A percentile compares a stretch with the other conserved stretches of the same genome.
These are phyloP conservation scores for Danio choprae DNA, from an alignment of 2,797 vertebrate genomes.

Conservation along the genomic window DNA sequence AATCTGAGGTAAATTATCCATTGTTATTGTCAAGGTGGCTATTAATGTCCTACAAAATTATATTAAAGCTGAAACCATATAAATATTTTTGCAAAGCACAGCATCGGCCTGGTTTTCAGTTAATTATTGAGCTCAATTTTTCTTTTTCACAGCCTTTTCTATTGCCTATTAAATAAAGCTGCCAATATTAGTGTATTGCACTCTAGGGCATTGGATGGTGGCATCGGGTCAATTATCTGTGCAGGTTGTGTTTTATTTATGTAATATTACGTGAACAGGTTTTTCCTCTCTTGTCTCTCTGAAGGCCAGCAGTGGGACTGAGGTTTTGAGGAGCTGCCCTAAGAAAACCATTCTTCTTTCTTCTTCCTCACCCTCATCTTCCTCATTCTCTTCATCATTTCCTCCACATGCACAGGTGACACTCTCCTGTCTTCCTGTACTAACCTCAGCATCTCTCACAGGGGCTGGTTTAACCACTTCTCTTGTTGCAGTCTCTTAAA, in stretches of 20 bases:
- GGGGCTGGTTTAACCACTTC: neutral
- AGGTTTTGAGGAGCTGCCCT: slow-evolving; percentile 90
- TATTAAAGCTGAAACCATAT: too few relatives aligned
- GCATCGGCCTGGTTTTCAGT: too few relatives aligned
- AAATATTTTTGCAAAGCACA: too few relatives aligned
- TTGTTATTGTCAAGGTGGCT: too few relatives aligned
- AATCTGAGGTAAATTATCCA: too few relatives aligned
- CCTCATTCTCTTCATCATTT: slow-evolving; percentile 75
- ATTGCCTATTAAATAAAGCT: too few relatives aligned
- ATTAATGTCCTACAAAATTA: too few relatives aligned
- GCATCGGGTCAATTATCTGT: neutral
- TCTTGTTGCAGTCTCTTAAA: neutral
- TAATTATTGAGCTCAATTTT: too few relatives aligned
- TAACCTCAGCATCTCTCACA: slow-evolving; percentile 30
- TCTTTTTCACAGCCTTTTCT: too few relatives aligned
- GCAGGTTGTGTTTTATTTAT: slow-evolving; percentile 4
- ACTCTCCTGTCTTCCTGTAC: slow-evolving; percentile 41
- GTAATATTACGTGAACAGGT: slow-evolving; percentile 19
- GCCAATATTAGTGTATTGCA: too few relatives aligned
- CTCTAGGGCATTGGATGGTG: slow-evolving; percentile 14
- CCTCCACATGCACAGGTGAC: slow-evolving; percentile 82
- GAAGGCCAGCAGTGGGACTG: slow-evolving; percentile 80
- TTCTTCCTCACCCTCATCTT: slow-evolving; percentile 72
- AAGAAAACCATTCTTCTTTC: slow-evolving; percentile 97
- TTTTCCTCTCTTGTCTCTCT: slow-evolving; percentile 67